Evolutionary conservation across 2,888 invertebrate genomes (phyloP).

Genomic region (Gymnosoma rotundatum): DNA sequence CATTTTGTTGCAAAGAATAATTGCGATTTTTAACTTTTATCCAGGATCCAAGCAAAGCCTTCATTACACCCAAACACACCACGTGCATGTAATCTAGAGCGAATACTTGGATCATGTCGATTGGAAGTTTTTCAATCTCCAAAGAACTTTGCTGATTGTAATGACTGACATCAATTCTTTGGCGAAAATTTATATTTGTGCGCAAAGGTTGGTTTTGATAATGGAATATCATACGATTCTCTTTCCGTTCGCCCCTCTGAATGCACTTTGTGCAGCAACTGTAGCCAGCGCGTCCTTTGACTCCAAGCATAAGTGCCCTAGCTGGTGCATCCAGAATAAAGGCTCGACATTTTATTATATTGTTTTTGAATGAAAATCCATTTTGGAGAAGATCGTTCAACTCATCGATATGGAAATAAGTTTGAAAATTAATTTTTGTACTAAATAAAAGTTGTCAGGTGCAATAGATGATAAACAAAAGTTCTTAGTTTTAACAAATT

Average conservation of each 20-base stretch:
- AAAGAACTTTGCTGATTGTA: no score
- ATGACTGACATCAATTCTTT: no score
- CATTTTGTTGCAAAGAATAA: slow-evolving; percentile 54
- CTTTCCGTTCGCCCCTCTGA: slow-evolving; percentile 47
- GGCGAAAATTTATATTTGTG: no score
- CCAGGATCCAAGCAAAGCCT: slow-evolving; percentile 23
- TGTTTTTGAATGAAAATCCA: slow-evolving; percentile 33
- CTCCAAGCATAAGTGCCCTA: slow-evolving; percentile 22
- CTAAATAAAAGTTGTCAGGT: no score
- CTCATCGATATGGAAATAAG: no score
- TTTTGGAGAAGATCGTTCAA: slow-evolving; percentile 37
- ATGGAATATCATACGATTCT: slow-evolving; percentile 53
- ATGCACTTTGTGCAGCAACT: slow-evolving; percentile 49
- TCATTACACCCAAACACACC: slow-evolving; percentile 54
- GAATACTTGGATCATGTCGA: slow-evolving; percentile 45
- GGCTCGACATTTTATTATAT: slow-evolving; percentile 33
- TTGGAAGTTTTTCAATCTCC: slow-evolving; percentile 52
- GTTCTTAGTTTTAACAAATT: no score
- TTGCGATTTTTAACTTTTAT: slow-evolving; percentile 53
- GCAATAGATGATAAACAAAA: no score
- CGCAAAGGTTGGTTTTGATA: slow-evolving; percentile 38
- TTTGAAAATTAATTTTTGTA: no score
- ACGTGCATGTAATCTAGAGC: slow-evolving; percentile 61
- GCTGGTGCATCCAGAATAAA: slow-evolving; percentile 48
- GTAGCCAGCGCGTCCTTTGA: slow-evolving; percentile 56